Percentiles rank a stretch among this genome's conserved stretches.
phyloP scores from a whole-genome alignment of 2,888 invertebrate genomes.

The Teleogryllus oceanicus region DNA sequence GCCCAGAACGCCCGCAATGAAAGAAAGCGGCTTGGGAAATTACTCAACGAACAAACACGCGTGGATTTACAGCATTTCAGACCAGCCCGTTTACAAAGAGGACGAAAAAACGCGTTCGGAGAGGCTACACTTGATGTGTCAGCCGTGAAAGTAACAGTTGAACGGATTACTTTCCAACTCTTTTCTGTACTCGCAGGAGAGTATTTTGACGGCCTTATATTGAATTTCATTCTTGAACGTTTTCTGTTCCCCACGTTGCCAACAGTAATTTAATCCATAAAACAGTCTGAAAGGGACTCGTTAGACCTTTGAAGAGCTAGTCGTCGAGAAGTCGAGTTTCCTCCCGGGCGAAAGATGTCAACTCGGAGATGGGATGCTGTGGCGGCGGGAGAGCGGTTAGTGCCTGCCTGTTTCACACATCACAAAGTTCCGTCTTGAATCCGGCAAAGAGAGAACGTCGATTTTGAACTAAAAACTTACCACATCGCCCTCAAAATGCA shows the following conservation, averaged over 20 bases:
- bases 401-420: too few species aligned
- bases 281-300: conserved; percentile 5
- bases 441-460: too few species aligned
- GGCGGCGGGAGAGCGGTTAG: too few species aligned
- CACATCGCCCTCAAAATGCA: too few species aligned
- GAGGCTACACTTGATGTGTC: not conserved
- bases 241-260: not conserved
- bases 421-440: too few species aligned
- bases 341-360: too few species aligned
- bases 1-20: not conserved
- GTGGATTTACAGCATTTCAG: not conserved
- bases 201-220: not conserved
- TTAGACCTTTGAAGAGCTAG: not conserved
- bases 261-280: not conserved
- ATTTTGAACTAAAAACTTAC: too few species aligned
- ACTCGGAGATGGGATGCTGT: too few species aligned
- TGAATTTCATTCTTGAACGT: not conserved
- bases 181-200: not conserved
- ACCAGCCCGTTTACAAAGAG: not conserved
- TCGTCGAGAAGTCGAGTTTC: too few species aligned
- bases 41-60: not conserved
- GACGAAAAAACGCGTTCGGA: not conserved
- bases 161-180: not conserved
- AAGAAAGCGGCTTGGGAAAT: not conserved
- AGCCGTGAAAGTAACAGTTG: not conserved